A percentile compares a stretch with the other conserved stretches of the same genome.
These are phyloP conservation scores for Toxonevra muliebris DNA, from an alignment of 2,888 invertebrate species.

Conservation along the genomic window DNA sequence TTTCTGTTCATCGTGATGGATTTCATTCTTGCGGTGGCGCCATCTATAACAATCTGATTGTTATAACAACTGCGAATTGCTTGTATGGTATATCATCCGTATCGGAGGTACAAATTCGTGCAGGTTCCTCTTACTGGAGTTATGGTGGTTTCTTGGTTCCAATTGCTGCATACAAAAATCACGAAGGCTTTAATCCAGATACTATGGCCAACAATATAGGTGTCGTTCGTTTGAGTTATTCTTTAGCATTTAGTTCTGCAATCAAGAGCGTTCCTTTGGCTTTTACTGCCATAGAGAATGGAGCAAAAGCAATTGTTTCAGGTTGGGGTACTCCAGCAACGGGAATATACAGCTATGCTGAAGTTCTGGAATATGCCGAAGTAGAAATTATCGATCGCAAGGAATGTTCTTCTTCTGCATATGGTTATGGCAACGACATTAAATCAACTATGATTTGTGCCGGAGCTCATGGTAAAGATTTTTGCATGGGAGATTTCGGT, in stretches of 20 bases:
- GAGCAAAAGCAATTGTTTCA: conserved; percentile 38
- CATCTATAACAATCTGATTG: conserved; percentile 63
- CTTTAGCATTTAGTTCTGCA: not conserved
- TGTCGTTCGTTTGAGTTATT: not conserved
- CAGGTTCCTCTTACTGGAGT: conserved; percentile 67
- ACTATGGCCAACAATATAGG: conserved; percentile 68
- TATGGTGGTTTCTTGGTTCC: conserved; percentile 50
- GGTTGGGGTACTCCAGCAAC: conserved; percentile 50
- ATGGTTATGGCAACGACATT: conserved; percentile 36
- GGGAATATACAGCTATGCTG: conserved; percentile 59
- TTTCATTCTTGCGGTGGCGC: conserved; percentile 68
- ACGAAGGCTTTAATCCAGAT: conserved; percentile 61
- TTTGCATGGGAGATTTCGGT: conserved; percentile 59
- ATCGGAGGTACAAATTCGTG: conserved; percentile 62
- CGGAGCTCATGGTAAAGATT: conserved; percentile 50
- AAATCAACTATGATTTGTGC: conserved; percentile 56
- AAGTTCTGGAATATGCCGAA: too few species aligned
- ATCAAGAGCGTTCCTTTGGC: conserved; percentile 60
- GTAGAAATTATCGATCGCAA: too few species aligned
- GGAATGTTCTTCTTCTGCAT: conserved; percentile 64
- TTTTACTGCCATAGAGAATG: conserved; percentile 44
- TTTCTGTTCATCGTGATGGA: conserved; percentile 51
- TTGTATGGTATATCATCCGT: conserved; percentile 51
- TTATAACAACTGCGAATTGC: conserved; percentile 73
- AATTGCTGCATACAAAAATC: conserved; percentile 46